Evolutionary conservation across 2,113 vertebrate species (phyloP).

Genomic region (Ascaphus truei): DNA sequence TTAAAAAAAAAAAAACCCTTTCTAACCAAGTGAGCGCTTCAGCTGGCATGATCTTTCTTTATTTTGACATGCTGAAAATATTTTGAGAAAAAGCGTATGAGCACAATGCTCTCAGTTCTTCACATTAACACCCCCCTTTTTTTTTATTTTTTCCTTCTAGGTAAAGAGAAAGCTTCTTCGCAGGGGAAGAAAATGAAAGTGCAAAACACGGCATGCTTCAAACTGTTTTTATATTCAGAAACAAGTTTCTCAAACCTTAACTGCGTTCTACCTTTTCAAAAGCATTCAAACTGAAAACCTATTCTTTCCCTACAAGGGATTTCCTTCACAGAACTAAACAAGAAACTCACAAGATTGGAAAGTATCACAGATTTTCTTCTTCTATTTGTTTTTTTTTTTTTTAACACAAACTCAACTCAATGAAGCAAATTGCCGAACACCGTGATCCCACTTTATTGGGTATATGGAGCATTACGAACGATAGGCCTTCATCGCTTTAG

Average conservation of each 20-base stretch:
- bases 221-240: conserved; percentile 62
- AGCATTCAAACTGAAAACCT: conserved; percentile 49
- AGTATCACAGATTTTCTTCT: conserved; percentile 70
- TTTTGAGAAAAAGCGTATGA: too few relatives aligned
- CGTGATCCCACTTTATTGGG: conserved; percentile 67
- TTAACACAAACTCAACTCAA: too few relatives aligned
- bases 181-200: conserved; percentile 66
- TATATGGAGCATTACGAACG: conserved; percentile 70
- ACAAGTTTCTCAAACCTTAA: conserved; percentile 71
- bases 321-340: conserved; percentile 59
- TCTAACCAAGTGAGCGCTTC: too few relatives aligned
- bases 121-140: too few relatives aligned
- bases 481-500: conserved; percentile 11
- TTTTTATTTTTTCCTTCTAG: conserved; percentile 60
- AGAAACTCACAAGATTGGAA: conserved; percentile 64
- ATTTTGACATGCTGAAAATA: too few relatives aligned
- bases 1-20: too few relatives aligned
- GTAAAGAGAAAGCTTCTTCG: conserved; percentile 78
- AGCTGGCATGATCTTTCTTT: too few relatives aligned
- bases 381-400: conserved; percentile 65
- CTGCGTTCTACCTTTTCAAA: conserved; percentile 79
- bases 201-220: conserved; percentile 61
- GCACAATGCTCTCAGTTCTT: too few relatives aligned
- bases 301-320: conserved; percentile 58
- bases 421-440: conserved; percentile 79